Conservation (phyloP, 2,797 vertebrate species). For the Enteromius thamalakanensis region DNA sequence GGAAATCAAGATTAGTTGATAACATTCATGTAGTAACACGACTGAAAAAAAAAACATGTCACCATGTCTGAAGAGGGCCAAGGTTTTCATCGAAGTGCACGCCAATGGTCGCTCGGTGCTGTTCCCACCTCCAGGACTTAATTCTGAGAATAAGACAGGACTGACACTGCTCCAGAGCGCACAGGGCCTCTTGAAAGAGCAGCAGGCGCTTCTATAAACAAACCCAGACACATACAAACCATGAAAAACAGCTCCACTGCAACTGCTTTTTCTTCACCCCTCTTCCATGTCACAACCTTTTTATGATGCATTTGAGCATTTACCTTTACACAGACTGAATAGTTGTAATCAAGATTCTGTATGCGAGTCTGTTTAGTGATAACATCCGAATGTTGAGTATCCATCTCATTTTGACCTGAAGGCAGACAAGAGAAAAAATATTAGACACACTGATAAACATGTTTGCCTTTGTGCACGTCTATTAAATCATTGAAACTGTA, state of each 20-base stretch:
- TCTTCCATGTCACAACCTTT: neutral
- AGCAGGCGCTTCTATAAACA: conserved; percentile 75
- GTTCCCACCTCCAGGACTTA: conserved; percentile 88
- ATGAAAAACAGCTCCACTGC: conserved; percentile 14
- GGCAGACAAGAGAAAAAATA: conserved; percentile 30
- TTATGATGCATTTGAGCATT: conserved; percentile 26
- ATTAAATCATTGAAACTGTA: neutral
- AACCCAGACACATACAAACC: conserved; percentile 35
- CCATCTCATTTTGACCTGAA: conserved; percentile 67
- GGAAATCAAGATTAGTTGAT: neutral
- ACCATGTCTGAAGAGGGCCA: conserved; percentile 84
- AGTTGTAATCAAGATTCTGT: conserved; percentile 69
- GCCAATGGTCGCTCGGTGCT: conserved; percentile 88
- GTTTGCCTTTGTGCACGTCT: neutral
- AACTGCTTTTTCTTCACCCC: neutral
- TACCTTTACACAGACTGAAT: conserved; percentile 67
- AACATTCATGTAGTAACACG: neutral
- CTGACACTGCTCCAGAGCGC: conserved; percentile 81
- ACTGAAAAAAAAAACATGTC: conserved; percentile 52
- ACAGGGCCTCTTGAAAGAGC: conserved; percentile 77
- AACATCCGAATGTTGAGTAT: conserved; percentile 60
- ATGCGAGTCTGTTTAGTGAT: conserved; percentile 68
- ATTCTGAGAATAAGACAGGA: conserved; percentile 80
- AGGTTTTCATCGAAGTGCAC: conserved; percentile 85
- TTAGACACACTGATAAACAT: neutral